A percentile compares a stretch with the other conserved stretches of the same genome.
Evolutionary conservation across 2,888 invertebrate genomes (phyloP).

Genomic region (Merodon equestris): DNA sequence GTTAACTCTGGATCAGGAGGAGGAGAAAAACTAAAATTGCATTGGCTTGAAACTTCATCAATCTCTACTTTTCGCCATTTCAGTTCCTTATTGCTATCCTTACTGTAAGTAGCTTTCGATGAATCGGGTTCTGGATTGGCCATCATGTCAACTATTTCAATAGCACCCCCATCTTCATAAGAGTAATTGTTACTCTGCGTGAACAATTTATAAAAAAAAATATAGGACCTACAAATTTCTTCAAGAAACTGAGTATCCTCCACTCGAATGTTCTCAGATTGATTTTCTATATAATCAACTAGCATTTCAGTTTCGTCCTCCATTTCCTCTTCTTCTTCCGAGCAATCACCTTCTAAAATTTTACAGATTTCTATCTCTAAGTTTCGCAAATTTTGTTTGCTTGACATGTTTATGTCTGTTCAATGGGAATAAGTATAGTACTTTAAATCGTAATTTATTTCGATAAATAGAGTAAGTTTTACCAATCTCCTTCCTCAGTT

Average conservation of each 20-base stretch:
- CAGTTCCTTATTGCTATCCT: not conserved
- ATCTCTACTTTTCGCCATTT: conserved; percentile 2
- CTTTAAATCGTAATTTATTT: too few relatives aligned
- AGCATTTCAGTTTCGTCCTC: conserved; percentile 2
- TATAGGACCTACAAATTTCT: conserved; percentile 7
- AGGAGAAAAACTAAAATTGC: not conserved
- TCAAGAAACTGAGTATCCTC: conserved; percentile 19
- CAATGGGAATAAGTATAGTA: conserved; percentile 8
- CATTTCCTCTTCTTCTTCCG: not conserved
- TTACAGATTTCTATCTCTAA: conserved; percentile 6
- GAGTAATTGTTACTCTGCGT: not conserved
- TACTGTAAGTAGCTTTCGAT: conserved; percentile 3
- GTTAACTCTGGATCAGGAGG: conserved; percentile 15
- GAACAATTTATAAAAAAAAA: not conserved
- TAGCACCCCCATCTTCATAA: conserved; percentile 5
- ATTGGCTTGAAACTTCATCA: conserved; percentile 2
- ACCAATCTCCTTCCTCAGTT: too few relatives aligned
- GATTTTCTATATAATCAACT: conserved; percentile 5
- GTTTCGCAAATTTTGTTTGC: conserved; percentile 13
- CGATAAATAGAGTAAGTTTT: too few relatives aligned
- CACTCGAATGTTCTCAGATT: not conserved
- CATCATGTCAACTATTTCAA: conserved; percentile 11
- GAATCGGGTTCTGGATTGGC: conserved; percentile 15
- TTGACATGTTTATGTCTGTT: conserved; percentile 13
- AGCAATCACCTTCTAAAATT: conserved; percentile 1